Percentiles rank a stretch among this genome's conserved stretches.
Evolutionary conservation across 2,797 vertebrate species (phyloP).

Genomic region (Hoplostethus atlanticus): DNA sequence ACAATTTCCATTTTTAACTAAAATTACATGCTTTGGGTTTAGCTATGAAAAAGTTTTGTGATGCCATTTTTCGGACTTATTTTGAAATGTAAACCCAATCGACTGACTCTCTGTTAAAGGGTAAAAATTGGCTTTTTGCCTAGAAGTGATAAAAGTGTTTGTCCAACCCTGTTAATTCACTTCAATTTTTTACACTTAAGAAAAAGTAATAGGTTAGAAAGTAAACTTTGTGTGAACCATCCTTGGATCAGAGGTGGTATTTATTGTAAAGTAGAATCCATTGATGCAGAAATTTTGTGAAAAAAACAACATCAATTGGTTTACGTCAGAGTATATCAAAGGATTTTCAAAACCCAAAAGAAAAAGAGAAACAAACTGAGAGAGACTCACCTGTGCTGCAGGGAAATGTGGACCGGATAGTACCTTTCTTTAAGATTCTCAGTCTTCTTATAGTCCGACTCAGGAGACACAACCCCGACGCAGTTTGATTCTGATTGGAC

Average conservation of each 20-base stretch:
- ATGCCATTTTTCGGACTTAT: conserved; percentile 4
- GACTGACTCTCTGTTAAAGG: conserved; percentile 40
- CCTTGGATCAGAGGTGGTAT: too few species aligned
- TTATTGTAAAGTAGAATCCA: too few species aligned
- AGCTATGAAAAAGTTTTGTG: neutral
- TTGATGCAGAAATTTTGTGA: too few species aligned
- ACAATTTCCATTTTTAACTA: too few species aligned
- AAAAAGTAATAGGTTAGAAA: too few species aligned
- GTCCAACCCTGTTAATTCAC: neutral
- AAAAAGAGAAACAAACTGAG: neutral
- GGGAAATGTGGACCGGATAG: conserved; percentile 62
- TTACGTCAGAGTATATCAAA: neutral
- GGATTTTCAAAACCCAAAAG: neutral
- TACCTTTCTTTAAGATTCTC: conserved; percentile 21
- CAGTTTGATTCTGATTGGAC: conserved; percentile 55
- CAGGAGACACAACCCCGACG: neutral
- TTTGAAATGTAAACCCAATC: conserved; percentile 13
- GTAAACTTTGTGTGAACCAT: too few species aligned
- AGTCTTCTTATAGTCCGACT: conserved; percentile 61
- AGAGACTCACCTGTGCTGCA: conserved; percentile 67
- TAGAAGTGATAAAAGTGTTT: conserved; percentile 13
- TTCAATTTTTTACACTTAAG: neutral
- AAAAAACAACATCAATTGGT: too few species aligned
- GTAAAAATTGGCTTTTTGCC: neutral
- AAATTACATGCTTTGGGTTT: neutral